A percentile compares a stretch with the other conserved stretches of the same genome.
Evolutionary conservation across 2,113 vertebrate species (phyloP).

Genomic region (Dicerorhinus sumatrensis): DNA sequence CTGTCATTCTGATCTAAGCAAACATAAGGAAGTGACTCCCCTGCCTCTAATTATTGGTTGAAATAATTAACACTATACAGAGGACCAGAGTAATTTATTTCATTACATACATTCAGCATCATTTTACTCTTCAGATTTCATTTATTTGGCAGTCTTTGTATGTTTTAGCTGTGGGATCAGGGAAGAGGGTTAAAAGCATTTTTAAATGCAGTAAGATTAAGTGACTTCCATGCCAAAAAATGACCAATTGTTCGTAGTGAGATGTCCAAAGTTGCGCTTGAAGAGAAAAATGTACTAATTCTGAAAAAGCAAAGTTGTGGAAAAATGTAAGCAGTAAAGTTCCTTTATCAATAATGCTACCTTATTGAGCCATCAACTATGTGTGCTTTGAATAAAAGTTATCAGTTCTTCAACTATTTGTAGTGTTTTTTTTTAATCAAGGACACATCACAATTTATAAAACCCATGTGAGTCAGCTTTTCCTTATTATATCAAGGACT

Average conservation of each 20-base stretch:
- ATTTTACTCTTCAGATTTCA: conserved; percentile 2
- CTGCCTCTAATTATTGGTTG: background rate
- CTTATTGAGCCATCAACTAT: background rate
- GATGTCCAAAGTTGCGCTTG: background rate
- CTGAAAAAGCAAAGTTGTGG: conserved; percentile 26
- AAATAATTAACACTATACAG: background rate
- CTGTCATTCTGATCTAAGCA: background rate
- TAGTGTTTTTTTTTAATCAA: background rate
- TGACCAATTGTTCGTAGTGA: background rate
- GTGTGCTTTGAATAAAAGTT: background rate
- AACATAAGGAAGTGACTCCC: background rate
- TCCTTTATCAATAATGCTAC: background rate
- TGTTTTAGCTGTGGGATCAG: background rate
- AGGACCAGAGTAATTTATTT: background rate
- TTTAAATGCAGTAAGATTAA: background rate
- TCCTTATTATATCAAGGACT: background rate
- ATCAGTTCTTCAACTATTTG: background rate
- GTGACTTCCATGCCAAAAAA: background rate
- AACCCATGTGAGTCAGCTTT: background rate
- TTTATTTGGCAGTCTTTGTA: background rate
- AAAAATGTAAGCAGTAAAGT: background rate
- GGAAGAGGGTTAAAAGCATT: conserved; percentile 16
- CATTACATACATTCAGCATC: background rate
- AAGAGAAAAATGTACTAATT: conserved; percentile 41
- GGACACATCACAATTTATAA: background rate